Evolutionary conservation across 2,113 vertebrate species (phyloP), one percentile per base, ranked within the genome.

Genomic region (Bucco capensis): DNA sequence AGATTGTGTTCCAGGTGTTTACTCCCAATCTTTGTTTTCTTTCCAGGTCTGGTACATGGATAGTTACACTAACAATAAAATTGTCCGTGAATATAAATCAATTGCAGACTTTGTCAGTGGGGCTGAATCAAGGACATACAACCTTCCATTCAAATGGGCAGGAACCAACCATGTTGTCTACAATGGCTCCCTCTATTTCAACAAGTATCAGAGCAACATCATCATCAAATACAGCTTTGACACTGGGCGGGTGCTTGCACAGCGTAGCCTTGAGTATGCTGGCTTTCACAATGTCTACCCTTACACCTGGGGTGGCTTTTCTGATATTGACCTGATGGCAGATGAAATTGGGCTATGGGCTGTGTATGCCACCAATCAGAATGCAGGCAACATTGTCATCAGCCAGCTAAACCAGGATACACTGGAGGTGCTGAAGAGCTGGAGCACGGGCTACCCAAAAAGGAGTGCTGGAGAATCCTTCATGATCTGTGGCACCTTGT

Each of bases 161-260:
- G 99, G 99, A 87, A 99, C 99, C 86, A 99, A 99, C 96, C 99
- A 99, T 2, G 98, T 99, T 4, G 98, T 99, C 89, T 99, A 99
- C 97, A 99, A 99, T 1, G 98, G 99, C 58, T 99, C 99, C 1
- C 98, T 99, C 35, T 99, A 98, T 94, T 99, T 99, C 97, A 99
- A 99, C 97, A 99, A 99, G 92, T 99, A 99, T 87, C 99, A 99
- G 96, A 99, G 99, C 97, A 99, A 99, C 97, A 99, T 99, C 44
- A 98, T 99, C 73, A 98, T 99, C 91, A 99, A 99, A 88, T 99
- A 99, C 98, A 99, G 98, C 97, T 99, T 99, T 9, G 98, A 99
- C 91, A 97, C 97, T 0, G 99, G 99, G 50, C 97, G 97, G 61
- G 98, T 99, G 56, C 97, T 99, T 35, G 98, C 98, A 4, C 99